A percentile compares a stretch with the other conserved stretches of the same genome.
phyloP scores from a whole-genome alignment of 2,888 invertebrate species.

The Ornithoptera priamus region DNA sequence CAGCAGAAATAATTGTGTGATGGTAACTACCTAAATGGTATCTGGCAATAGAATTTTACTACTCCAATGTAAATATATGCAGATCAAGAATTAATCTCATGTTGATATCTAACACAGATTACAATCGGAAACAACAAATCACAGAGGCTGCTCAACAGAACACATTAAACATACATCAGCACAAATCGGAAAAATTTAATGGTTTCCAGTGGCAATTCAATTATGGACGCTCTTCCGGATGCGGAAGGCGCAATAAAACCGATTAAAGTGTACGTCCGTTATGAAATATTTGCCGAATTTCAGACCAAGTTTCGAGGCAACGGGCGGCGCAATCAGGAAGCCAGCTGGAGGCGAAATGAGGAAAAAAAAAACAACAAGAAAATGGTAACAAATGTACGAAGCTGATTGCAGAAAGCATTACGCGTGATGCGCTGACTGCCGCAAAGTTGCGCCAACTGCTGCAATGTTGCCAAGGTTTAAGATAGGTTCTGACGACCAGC shows the following conservation, averaged over 20 bases:
- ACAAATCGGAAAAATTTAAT: conserved; percentile 14
- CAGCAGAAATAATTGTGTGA: too few relatives aligned
- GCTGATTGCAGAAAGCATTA: conserved; percentile 3
- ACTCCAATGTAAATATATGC: not conserved
- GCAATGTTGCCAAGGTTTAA: conserved; percentile 1
- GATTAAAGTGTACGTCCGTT: conserved; percentile 14
- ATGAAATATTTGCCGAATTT: conserved; percentile 25
- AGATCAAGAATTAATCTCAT: not conserved
- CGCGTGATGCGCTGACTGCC: not conserved
- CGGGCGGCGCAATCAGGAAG: conserved; percentile 17
- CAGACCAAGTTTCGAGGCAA: conserved; percentile 1
- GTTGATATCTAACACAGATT: not conserved
- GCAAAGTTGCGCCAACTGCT: not conserved
- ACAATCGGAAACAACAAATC: conserved; percentile 16
- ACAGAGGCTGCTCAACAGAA: conserved; percentile 8
- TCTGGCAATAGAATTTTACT: too few relatives aligned
- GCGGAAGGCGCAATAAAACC: conserved; percentile 19
- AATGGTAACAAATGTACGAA: conserved; percentile 3
- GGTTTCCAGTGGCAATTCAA: conserved; percentile 23
- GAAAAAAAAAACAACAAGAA: not conserved
- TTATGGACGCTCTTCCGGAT: conserved; percentile 13
- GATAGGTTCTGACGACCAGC: too few relatives aligned
- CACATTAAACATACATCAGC: conserved; percentile 21
- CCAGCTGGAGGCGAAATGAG: conserved; percentile 3
- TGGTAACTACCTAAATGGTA: too few relatives aligned